Base-by-base conservation (phyloP, 2,888 invertebrate genomes). In the Spatulosminthurus flaviceps region DNA sequence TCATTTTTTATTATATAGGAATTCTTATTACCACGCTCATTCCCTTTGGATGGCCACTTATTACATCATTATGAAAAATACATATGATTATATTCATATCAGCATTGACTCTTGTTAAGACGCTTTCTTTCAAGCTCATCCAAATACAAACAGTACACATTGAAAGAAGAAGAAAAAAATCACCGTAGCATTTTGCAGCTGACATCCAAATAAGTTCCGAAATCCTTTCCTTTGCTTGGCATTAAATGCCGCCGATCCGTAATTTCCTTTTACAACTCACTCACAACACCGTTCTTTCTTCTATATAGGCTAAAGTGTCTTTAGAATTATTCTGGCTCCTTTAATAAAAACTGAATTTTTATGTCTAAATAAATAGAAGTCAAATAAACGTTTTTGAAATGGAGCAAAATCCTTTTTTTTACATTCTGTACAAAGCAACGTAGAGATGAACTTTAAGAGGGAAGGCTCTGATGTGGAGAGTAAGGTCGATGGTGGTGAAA, bases 121-220 rank as follows among this genome's bases (percentile, higher is more conserved):
- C 1, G 29, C 60, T 11, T 60, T 19, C 42, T 60, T 7, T 16
- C 13, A 19, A 26, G 13, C 28, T 41, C 72, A 11, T 41, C 4
- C 24, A 72, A 13, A 72, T 7, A 21, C 60, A 19, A 5, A 26
- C 60, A 41, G n/a, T 13, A 22, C 22, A 60, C 60, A 16, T 64
- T 22, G 2, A 22, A 64, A 64, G 24, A 64, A 64, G 24, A 64
- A 11, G 24, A 5, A 9, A 64, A 24, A 24, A 64, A 9, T 4
- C n/a, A 26, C 9, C 64, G 21, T 64, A 26, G 64, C 64, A 24
- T 64, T 4, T 24, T 22, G 24, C 72, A 72, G 43, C 43, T 77
- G 77, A 77, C 77, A 77, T 79, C 79, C 75, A 76, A 79, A 79
- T 79, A 43, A 75, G 76, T 19, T 16, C 51, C 13, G 41, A 51